A percentile compares a stretch with the other conserved stretches of the same genome.
Conservation (phyloP, 2,113 vertebrate species). For the Synchiropus splendidus region DNA sequence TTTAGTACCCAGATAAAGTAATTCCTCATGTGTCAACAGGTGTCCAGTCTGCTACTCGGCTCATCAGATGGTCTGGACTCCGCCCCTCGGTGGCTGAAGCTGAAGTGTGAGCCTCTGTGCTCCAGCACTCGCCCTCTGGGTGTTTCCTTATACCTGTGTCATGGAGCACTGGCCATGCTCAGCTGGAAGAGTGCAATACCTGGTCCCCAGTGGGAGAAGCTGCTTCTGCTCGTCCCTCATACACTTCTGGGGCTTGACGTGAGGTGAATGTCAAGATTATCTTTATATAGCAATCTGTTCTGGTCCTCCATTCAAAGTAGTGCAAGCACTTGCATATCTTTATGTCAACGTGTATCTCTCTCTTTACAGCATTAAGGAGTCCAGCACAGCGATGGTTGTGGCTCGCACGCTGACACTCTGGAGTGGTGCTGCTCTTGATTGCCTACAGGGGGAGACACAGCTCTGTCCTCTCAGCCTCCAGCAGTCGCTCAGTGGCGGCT, state of each 20-base stretch:
- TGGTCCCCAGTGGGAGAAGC: slow-evolving; percentile 64
- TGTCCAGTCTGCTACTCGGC: slow-evolving; percentile 69
- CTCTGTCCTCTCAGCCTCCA: slow-evolving; percentile 58
- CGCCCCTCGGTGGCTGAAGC: slow-evolving; percentile 70
- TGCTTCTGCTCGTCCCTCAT: slow-evolving; percentile 71
- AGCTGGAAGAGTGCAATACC: slow-evolving; percentile 72
- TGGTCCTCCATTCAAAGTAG: too few species aligned
- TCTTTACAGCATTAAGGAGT: slow-evolving; percentile 79
- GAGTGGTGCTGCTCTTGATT: slow-evolving; percentile 75
- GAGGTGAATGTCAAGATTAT: slow-evolving; percentile 66
- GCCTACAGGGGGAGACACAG: slow-evolving; percentile 51
- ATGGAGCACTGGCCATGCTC: slow-evolving; percentile 88
- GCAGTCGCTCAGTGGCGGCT: slow-evolving; percentile 65
- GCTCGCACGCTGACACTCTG: slow-evolving; percentile 80
- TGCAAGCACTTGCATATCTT: too few species aligned
- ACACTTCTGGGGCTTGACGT: slow-evolving; percentile 77
- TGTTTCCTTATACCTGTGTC: slow-evolving; percentile 77
- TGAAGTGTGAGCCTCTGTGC: slow-evolving; percentile 65
- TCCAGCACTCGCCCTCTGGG: slow-evolving; percentile 32
- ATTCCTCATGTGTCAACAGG: slow-evolving; percentile 46
- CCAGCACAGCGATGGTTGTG: slow-evolving; percentile 77
- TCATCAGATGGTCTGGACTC: slow-evolving; percentile 20
- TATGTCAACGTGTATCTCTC: too few species aligned
- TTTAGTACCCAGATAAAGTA: too few species aligned
- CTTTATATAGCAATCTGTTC: too few species aligned